Evolutionary conservation across 1,140 invertebrate genomes (phyloP), one percentile per base, ranked within the genome.

Genomic region (Apis mellifera): DNA sequence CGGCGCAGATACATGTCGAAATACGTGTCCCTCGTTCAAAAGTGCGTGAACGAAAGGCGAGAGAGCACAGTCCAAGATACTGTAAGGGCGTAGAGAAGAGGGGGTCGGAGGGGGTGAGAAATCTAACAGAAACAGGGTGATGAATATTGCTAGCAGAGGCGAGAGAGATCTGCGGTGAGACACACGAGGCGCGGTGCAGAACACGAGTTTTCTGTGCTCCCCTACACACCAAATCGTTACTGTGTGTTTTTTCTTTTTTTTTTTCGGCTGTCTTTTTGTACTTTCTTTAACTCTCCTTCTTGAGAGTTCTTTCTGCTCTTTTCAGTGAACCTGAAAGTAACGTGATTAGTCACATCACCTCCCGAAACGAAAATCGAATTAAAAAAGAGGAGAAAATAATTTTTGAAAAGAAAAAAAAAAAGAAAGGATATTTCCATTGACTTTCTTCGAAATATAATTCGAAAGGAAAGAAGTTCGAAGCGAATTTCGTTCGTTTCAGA

Each of bases 141-240:
- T 70, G 68, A 78, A 77, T 81, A 83, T 85, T 90, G 88, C 90
- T 83, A 83, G 86, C 84, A 89, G 84, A 90, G 85, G 86, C 90
- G 78, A 90, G 81, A 90, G 81, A 90, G 75, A 87, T 90, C 86
- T 89, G 90, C 89, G 75, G 90, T 90, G 90, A 90, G 76, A 90
- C 85, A 90, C 84, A 90, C 84, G 78, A 91, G 90, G 90, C 87
- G 88, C 87, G 88, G 90, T 91, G 91, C 90, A 91, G 86, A 90
- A 91, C 87, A 91, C 87, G 79, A 75, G 86, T 89, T 70, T 64
- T 88, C 86, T 86, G 90, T 91, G 91, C 90, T 91, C 85, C 84
- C 89, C 90, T 92, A 92, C 86, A 91, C 91, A 91, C 82, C 85
- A 85, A 86, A 89, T 85, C 70, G 70, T 81, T 83, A 87, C 83